Percentiles rank a stretch among this genome's conserved stretches.
phyloP scores from a whole-genome alignment of 2,888 invertebrate genomes.

The Stenolophus ochropezus region DNA sequence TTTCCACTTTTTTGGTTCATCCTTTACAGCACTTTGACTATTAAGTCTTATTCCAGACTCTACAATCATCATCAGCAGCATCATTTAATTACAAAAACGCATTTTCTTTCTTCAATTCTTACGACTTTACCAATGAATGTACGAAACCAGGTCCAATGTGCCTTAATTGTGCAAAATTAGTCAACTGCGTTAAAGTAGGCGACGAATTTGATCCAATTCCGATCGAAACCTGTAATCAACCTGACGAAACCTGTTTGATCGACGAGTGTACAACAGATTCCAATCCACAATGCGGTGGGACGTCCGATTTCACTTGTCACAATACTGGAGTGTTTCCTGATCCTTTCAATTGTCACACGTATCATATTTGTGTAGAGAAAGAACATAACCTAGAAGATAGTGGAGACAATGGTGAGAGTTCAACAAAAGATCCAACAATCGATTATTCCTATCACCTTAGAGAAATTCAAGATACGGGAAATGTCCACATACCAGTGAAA shows the following conservation, averaged over 20 bases:
- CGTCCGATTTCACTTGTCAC: background rate
- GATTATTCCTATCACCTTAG: background rate
- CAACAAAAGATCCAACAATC: too few species aligned
- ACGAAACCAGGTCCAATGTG: background rate
- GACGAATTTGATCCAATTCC: too few species aligned
- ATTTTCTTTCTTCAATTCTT: too few species aligned
- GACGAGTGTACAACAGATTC: slow-evolving; percentile 1
- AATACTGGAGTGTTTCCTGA: slow-evolving; percentile 56
- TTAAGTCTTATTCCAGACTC: too few species aligned
- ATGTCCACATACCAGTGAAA: background rate
- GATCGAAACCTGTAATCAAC: background rate
- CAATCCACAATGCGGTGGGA: slow-evolving; percentile 11
- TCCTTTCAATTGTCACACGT: slow-evolving; percentile 43
- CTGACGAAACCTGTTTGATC: slow-evolving; percentile 12
- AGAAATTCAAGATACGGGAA: background rate
- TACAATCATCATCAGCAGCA: too few species aligned
- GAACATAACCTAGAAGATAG: background rate
- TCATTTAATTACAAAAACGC: too few species aligned
- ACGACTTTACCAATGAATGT: too few species aligned
- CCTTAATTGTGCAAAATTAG: background rate
- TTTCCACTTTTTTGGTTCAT: too few species aligned
- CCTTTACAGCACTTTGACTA: too few species aligned
- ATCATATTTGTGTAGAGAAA: slow-evolving; percentile 47
- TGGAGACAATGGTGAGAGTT: too few species aligned
- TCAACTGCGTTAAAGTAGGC: background rate